Evolutionary conservation across 2,888 invertebrate species (phyloP).

Genomic region (Tiliacea citrago): DNA sequence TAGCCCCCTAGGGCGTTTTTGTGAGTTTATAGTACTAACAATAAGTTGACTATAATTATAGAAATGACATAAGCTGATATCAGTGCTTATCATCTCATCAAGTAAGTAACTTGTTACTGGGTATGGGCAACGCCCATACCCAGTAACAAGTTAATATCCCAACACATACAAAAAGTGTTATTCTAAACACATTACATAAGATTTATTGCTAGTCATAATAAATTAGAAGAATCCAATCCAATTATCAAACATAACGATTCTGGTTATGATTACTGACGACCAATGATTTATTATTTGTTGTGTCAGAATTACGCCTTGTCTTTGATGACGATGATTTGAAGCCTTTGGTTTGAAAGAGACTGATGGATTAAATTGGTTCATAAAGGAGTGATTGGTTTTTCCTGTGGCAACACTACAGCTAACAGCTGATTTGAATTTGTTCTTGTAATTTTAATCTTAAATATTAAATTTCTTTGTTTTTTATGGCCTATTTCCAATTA

Average conservation of each 20-base stretch:
- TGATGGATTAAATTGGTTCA: constrained; percentile 43
- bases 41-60: too few relatives aligned
- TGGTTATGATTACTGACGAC: constrained; percentile 48
- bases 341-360: constrained; percentile 31
- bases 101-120: too few relatives aligned
- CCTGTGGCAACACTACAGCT: too few relatives aligned
- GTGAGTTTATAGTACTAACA: too few relatives aligned
- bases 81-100: not conserved
- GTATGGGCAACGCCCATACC: too few relatives aligned
- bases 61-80: too few relatives aligned
- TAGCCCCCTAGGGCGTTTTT: too few relatives aligned
- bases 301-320: constrained; percentile 40
- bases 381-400: constrained; percentile 31
- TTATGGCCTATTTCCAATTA: too few relatives aligned
- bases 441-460: too few relatives aligned
- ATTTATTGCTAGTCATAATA: constrained; percentile 25
- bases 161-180: constrained; percentile 15
- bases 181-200: constrained; percentile 20
- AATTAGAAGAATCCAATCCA: constrained; percentile 41
- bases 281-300: constrained; percentile 47
- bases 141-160: not conserved
- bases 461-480: too few relatives aligned
- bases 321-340: constrained; percentile 48
- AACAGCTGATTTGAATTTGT: too few relatives aligned
- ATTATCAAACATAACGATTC: constrained; percentile 54